Conservation (phyloP, 2,113 vertebrate species). For the Syngnathus floridae region DNA sequence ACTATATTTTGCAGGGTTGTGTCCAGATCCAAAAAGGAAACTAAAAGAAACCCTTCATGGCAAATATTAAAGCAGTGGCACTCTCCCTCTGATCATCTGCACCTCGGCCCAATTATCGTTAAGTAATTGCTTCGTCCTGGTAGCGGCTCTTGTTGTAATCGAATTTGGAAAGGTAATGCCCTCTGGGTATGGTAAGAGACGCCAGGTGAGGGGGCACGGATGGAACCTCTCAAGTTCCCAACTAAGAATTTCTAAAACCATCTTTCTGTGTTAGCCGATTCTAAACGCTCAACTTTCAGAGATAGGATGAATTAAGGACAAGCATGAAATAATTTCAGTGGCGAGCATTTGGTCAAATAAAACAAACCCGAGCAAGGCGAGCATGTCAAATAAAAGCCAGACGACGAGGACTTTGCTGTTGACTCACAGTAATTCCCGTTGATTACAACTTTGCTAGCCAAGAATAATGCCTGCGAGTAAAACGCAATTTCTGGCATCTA, state of each 20-base stretch:
- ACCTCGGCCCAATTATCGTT: slow-evolving; percentile 66
- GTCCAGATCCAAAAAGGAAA: not conserved
- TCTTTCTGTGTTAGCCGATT: not conserved
- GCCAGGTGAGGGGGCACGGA: slow-evolving; percentile 5
- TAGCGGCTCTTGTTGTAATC: slow-evolving; percentile 46
- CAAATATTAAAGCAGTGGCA: slow-evolving; percentile 56
- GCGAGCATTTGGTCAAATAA: slow-evolving; percentile 3
- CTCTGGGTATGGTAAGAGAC: slow-evolving; percentile 21
- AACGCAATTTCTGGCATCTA: slow-evolving; percentile 30
- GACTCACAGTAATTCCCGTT: slow-evolving; percentile 35
- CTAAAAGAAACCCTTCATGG: not conserved
- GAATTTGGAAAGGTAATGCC: slow-evolving; percentile 54
- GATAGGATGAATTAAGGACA: not conserved
- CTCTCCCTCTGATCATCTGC: slow-evolving; percentile 58
- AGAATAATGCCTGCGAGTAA: slow-evolving; percentile 41
- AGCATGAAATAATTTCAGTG: not conserved
- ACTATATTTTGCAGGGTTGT: not conserved
- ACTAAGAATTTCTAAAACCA: slow-evolving; percentile 3
- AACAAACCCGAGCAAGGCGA: slow-evolving; percentile 2
- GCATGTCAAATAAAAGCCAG: slow-evolving; percentile 11
- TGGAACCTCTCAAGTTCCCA: slow-evolving; percentile 7
- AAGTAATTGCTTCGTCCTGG: slow-evolving; percentile 58
- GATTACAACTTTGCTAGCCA: slow-evolving; percentile 49
- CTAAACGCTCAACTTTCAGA: not conserved
- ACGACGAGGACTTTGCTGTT: slow-evolving; percentile 34